Conservation (phyloP, 2,113 vertebrate genomes). For the Hypomesus transpacificus region DNA sequence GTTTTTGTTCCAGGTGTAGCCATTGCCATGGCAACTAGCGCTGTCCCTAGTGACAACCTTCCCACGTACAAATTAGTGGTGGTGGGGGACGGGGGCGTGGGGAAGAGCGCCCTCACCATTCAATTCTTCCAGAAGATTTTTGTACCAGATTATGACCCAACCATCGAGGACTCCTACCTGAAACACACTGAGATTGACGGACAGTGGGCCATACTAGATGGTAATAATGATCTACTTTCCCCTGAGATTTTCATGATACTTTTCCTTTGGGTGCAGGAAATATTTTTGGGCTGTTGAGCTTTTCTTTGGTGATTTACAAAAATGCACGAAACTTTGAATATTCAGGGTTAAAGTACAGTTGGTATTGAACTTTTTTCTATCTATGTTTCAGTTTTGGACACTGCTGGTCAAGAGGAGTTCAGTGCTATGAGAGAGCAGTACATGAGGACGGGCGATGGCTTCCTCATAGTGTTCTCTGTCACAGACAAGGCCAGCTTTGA, state of each 20-base stretch:
- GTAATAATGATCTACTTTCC: slow-evolving; percentile 58
- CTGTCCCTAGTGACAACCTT: slow-evolving; percentile 95
- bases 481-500: slow-evolving; percentile 99
- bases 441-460: slow-evolving; percentile 96
- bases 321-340: not conserved
- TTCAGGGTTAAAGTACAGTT: not conserved
- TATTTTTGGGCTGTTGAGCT: not conserved
- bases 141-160: slow-evolving; percentile 97
- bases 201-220: slow-evolving; percentile 97
- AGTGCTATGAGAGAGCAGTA: slow-evolving; percentile 99
- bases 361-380: not conserved
- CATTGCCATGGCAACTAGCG: slow-evolving; percentile 89
- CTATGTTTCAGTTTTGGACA: slow-evolving; percentile 83
- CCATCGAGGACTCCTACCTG: slow-evolving; percentile 97
- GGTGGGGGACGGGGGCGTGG: slow-evolving; percentile 95
- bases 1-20: slow-evolving; percentile 69
- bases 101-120: slow-evolving; percentile 98
- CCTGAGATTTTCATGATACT: not conserved
- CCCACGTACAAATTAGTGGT: slow-evolving; percentile 98
- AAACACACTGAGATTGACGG: slow-evolving; percentile 98
- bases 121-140: slow-evolving; percentile 99
- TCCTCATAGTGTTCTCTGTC: slow-evolving; percentile 96
- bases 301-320: not conserved
- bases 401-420: slow-evolving; percentile 97
- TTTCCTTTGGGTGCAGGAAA: not conserved